Evolutionary conservation across 2,797 vertebrate species (phyloP).

Genomic region (Gambusia yucatana): DNA sequence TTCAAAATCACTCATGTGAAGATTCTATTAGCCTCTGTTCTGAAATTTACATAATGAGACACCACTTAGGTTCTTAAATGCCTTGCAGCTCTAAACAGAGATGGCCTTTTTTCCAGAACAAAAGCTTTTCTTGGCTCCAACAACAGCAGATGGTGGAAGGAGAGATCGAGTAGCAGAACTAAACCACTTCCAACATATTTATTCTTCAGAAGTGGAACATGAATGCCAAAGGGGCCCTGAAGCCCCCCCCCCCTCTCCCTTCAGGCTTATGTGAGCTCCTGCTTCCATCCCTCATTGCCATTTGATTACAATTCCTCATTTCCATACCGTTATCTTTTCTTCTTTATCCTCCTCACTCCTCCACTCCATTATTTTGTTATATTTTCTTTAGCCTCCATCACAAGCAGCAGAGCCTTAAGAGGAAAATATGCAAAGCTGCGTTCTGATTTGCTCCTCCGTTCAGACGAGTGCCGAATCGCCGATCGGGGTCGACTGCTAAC

Average conservation of each 20-base stretch:
- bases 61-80: not conserved
- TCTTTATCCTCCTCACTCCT: constrained; percentile 18
- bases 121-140: constrained; percentile 17
- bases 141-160: constrained; percentile 46
- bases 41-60: constrained; percentile 16
- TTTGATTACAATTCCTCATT: constrained; percentile 49
- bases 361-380: constrained; percentile 38
- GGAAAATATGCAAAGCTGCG: constrained; percentile 58
- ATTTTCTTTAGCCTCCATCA: constrained; percentile 30
- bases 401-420: constrained; percentile 40
- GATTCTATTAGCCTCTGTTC: constrained; percentile 10
- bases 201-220: constrained; percentile 39
- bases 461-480: constrained; percentile 12
- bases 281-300: constrained; percentile 21
- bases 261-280: constrained; percentile 32
- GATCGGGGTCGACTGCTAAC: constrained; percentile 13
- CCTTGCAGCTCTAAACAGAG: constrained; percentile 1
- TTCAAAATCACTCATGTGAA: constrained; percentile 6
- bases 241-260: constrained; percentile 19
- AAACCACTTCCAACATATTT: constrained; percentile 45
- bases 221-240: constrained; percentile 28
- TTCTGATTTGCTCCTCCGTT: constrained; percentile 37
- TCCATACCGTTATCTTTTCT: constrained; percentile 32
- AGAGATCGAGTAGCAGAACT: constrained; percentile 3
- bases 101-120: constrained; percentile 1